Evolutionary conservation across 1,140 invertebrate genomes (phyloP), one percentile per base, ranked within the genome.

Genomic region (Drosophila azteca): DNA sequence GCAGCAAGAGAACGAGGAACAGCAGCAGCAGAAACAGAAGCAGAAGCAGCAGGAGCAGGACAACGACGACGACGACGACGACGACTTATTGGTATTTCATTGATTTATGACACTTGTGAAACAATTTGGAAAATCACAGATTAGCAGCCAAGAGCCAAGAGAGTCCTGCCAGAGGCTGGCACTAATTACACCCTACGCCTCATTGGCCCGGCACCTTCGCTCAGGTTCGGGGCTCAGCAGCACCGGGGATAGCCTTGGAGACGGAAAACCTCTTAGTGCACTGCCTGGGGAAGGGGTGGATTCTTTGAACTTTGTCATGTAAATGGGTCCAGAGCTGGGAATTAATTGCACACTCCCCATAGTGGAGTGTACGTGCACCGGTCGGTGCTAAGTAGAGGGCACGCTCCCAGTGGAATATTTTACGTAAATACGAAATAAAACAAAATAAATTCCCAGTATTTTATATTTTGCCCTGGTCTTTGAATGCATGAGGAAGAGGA

Each of bases 121-220:
- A 88, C 88, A 90, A 90, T 90, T 90, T 90, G 83, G 88, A 90
- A 90, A 90, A 90, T 90, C 88, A 90, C 80, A 90, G 88, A 90
- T 90, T 90, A 90, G 82, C 82, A 70, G 66, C 22, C 31, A 17
- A 62, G 49, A 31, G 43, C 50, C 49, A 24, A 26, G 39, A 29
- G 61, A n/a, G n/a, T n/a, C n/a, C n/a, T n/a, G 31, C 20, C 64
- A 61, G 60, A 48, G 45, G 51, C 29, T 66, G 61, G 51, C 45
- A 71, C 75, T 87, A 87, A 87, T 87, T 87, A 88, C 62, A 87
- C 75, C 79, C 83, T 76, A 72, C 53, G 78, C 57, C 52, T 72
- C 62, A 87, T 79, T 66, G 82, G 75, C 26, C 48, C 17, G 29
- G 54, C 66, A 71, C 61, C 60, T 54, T 41, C 54, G 49, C 53